Evolutionary conservation across 2,888 invertebrate genomes (phyloP).

Genomic region (Nasonovia ribisnigri): DNA sequence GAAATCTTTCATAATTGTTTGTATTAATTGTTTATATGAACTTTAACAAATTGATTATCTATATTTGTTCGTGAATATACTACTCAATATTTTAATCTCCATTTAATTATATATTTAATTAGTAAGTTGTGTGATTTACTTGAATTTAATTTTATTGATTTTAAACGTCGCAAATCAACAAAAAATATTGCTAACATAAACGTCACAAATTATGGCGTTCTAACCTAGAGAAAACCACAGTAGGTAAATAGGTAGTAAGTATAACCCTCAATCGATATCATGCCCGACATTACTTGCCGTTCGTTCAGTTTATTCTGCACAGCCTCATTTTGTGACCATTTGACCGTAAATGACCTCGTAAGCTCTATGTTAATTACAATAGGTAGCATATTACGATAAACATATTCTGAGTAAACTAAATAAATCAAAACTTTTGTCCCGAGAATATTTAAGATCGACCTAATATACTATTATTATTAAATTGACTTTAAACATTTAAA

Average conservation of each 20-base stretch:
- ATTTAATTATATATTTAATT: not conserved
- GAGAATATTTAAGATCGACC: not conserved
- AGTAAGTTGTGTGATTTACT: not conserved
- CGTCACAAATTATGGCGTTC: not conserved
- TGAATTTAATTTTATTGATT: not conserved
- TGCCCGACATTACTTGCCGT: conserved; percentile 20
- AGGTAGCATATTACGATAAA: not conserved
- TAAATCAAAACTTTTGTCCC: not conserved
- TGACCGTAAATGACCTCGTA: conserved; percentile 1
- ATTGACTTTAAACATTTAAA: not conserved
- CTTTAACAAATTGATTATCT: not conserved
- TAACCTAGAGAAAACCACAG: not conserved
- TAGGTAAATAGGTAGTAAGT: not conserved
- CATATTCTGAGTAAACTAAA: not conserved
- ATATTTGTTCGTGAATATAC: not conserved
- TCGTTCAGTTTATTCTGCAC: not conserved
- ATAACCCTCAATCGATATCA: conserved; percentile 39
- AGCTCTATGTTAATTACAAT: not conserved
- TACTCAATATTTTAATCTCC: not conserved
- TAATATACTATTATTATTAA: not conserved
- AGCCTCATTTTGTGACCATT: conserved; percentile 31
- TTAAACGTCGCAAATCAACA: not conserved
- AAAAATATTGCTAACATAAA: not conserved
- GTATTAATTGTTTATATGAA: not conserved
- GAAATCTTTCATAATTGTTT: not conserved